These are phyloP conservation scores for Otolemur garnettii DNA, from an alignment of 2,113 vertebrate species.

Conservation along the genomic window DNA sequence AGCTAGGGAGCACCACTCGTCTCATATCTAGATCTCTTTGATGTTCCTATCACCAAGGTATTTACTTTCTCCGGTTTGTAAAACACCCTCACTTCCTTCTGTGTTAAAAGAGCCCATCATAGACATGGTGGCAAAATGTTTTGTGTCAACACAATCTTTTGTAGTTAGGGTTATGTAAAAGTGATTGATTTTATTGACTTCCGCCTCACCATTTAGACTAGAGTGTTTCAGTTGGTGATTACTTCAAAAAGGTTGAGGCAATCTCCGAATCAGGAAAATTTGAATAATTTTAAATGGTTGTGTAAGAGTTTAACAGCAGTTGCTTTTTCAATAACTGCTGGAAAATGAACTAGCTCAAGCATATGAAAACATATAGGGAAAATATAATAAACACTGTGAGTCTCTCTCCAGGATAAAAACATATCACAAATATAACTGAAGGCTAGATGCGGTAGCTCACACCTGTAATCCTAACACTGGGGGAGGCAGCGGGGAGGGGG, in stretches of 20 bases:
- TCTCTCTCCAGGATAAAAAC: constrained; percentile 30
- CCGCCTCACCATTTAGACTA: background rate
- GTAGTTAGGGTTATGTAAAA: background rate
- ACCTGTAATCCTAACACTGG: no score
- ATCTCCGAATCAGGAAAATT: background rate
- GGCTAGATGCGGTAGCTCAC: no score
- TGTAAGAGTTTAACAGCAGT: background rate
- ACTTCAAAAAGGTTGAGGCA: background rate
- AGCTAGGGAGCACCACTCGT: background rate
- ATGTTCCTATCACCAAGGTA: background rate
- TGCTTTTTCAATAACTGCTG: background rate
- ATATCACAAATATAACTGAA: background rate
- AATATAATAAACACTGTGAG: background rate
- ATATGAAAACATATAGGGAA: background rate
- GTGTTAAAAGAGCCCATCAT: background rate
- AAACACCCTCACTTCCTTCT: background rate
- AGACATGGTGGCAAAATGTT: background rate
- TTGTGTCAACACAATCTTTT: background rate
- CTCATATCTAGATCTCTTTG: background rate
- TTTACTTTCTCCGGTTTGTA: background rate
- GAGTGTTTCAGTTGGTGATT: background rate
- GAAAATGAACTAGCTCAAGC: background rate
- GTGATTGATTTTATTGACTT: background rate
- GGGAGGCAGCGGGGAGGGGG: no score
- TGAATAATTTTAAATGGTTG: constrained; percentile 7